phyloP scores from a whole-genome alignment of 2,797 vertebrate genomes.

The Hafferia zeledoni region DNA sequence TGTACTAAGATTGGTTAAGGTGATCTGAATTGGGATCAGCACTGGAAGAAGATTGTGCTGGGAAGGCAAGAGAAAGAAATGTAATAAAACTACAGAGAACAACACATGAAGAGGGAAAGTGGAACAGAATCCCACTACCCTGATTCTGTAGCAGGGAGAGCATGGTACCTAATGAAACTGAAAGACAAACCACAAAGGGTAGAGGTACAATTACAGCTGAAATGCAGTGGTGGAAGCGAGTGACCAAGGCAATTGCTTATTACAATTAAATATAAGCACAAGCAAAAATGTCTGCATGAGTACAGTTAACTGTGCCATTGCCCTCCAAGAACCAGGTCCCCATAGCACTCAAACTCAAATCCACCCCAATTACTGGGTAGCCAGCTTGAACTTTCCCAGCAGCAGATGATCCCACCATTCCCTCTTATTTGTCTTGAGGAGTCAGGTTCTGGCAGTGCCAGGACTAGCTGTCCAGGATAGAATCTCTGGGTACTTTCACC shows the following conservation, averaged over 20 bases:
- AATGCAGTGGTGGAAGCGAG: neutral
- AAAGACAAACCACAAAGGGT: neutral
- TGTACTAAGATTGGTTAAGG: neutral
- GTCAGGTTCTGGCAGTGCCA: neutral
- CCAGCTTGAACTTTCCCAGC: neutral
- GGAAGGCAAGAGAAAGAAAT: neutral
- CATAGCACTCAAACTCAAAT: neutral
- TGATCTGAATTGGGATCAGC: neutral
- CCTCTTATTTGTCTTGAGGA: neutral
- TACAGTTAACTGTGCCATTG: neutral
- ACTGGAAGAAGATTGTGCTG: neutral
- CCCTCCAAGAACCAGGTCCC: neutral
- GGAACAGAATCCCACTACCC: neutral
- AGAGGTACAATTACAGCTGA: neutral
- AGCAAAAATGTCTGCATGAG: neutral
- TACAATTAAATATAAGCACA: neutral
- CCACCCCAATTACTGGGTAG: neutral
- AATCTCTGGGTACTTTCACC: neutral
- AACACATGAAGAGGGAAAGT: neutral
- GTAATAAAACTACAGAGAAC: neutral
- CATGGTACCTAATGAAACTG: neutral
- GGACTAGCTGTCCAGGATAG: neutral
- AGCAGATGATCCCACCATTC: neutral
- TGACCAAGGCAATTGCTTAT: neutral
- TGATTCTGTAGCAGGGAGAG: neutral